Conservation (phyloP, 2,888 invertebrate genomes). For the Trachelus stipa region DNA sequence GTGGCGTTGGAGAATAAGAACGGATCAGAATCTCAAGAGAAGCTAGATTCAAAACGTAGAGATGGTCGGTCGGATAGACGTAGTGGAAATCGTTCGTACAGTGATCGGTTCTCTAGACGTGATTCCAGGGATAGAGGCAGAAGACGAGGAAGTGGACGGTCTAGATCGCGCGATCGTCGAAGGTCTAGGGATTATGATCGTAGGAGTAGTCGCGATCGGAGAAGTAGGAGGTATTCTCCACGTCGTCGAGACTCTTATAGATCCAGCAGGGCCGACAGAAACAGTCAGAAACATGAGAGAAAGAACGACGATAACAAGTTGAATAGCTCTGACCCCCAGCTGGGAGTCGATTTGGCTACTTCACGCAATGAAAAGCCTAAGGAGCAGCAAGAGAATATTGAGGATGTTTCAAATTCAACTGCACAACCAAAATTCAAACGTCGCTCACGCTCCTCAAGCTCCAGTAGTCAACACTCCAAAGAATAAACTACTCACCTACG, state of each 20-base stretch:
- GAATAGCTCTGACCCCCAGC: conserved; percentile 37
- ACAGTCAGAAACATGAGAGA: conserved; percentile 43
- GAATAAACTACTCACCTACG: conserved; percentile 30
- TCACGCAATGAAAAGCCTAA: conserved; percentile 33
- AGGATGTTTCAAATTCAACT: conserved; percentile 28
- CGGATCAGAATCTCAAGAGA: conserved; percentile 29
- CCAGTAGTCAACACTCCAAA: conserved; percentile 56
- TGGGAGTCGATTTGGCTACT: conserved; percentile 33
- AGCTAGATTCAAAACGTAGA: conserved; percentile 36
- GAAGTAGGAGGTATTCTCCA: conserved; percentile 47
- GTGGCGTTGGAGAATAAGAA: conserved; percentile 7
- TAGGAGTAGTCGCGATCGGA: conserved; percentile 49
- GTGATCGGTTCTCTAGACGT: conserved; percentile 44
- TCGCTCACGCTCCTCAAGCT: conserved; percentile 53
- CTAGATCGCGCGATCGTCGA: conserved; percentile 56
- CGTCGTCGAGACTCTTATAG: conserved; percentile 48
- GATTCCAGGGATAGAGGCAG: conserved; percentile 51
- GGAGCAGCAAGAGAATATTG: conserved; percentile 32
- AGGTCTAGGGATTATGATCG: conserved; percentile 51
- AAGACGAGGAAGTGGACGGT: conserved; percentile 47
- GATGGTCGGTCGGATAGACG: conserved; percentile 34
- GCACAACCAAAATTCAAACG: conserved; percentile 55
- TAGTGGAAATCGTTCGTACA: conserved; percentile 41
- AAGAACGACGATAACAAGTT: conserved; percentile 45
- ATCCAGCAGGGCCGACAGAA: conserved; percentile 42